phyloP scores from a whole-genome alignment of 2,113 vertebrate genomes.

The Passer domesticus region DNA sequence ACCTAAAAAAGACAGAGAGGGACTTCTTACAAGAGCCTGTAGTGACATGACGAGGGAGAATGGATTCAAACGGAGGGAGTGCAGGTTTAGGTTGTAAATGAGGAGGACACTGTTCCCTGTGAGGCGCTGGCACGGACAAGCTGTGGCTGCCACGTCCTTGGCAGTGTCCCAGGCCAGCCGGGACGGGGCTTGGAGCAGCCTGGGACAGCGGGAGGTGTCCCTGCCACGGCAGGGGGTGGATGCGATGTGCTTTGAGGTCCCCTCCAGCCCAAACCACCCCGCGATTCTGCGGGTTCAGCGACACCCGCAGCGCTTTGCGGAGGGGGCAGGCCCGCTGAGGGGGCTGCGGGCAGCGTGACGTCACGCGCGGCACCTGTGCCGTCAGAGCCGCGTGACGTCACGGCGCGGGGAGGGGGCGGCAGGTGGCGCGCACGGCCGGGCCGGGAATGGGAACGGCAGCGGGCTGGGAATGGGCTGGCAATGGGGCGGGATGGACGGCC shows the following conservation, averaged over 20 bases:
- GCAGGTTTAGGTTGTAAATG: rapidly evolving
- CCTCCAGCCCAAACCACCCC: rapidly evolving
- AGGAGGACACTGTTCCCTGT: no score
- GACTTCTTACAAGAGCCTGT: neutral
- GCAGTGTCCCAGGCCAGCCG: rapidly evolving
- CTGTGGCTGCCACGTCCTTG: neutral
- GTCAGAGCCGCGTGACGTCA: neutral
- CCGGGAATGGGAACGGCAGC: neutral
- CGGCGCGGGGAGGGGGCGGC: neutral
- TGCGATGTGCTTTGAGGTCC: rapidly evolving
- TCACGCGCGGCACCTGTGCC: neutral
- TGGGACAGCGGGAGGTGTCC: neutral
- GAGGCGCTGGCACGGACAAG: neutral
- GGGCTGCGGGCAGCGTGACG: neutral
- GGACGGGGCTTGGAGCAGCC: rapidly evolving
- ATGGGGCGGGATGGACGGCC: neutral
- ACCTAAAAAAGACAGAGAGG: neutral
- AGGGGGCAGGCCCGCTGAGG: neutral
- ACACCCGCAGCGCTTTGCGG: neutral
- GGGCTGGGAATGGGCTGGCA: no score
- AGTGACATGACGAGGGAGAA: neutral
- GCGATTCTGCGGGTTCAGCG: rapidly evolving
- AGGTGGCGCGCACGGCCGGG: neutral
- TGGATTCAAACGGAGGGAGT: rapidly evolving
- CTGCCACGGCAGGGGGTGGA: neutral